Base-by-base conservation (phyloP, 1,140 invertebrate genomes). In the Acyrthosiphon pisum region DNA sequence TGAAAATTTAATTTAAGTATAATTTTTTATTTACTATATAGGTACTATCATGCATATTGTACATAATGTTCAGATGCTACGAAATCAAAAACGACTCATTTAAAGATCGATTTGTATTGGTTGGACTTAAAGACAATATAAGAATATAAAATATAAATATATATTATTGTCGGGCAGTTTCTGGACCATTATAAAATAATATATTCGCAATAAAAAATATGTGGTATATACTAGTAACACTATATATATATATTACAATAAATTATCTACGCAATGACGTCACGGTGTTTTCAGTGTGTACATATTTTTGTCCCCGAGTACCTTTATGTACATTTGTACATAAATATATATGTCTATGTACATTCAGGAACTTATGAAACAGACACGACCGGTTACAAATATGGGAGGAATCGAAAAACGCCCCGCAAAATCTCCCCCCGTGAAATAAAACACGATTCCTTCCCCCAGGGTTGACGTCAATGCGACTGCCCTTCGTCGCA, bases 331-430 rank as follows among this genome's bases (percentile, higher is more conserved):
- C 22, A 84, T 81, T 20, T n/a, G n/a, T n/a, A n/a, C n/a, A n/a
- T n/a, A n/a, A n/a, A n/a, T n/a, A n/a, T n/a, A n/a, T n/a, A n/a
- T n/a, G n/a, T n/a, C 6, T 83, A 2, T 84, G 23, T 44, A 30
- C 22, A 84, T 81, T 20, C 8, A 83, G 30, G 2, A 83, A 83
- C 37, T 41, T 41, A 84, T 44, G 8, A 86, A 46, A 46, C 44
- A 48, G 30, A 86, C 44, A 46, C 50, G 50, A 89, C 88, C 35
- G 50, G 50, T 56, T 76, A n/a, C 4, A 76, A 89, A 89, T 37
- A 89, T 35, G 88, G 88, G 88, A 89, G 48, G 88, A 89, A 56
- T 53, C 50, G 22, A 56, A 89, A 89, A 89, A 53, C 88, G 88
- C 88, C 88, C 50, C 9, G 23, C 50, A 53, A 53, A 89, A 89